These are phyloP conservation scores for Hydriomena furcata DNA, from an alignment of 2,888 invertebrate species.

Conservation along the genomic window DNA sequence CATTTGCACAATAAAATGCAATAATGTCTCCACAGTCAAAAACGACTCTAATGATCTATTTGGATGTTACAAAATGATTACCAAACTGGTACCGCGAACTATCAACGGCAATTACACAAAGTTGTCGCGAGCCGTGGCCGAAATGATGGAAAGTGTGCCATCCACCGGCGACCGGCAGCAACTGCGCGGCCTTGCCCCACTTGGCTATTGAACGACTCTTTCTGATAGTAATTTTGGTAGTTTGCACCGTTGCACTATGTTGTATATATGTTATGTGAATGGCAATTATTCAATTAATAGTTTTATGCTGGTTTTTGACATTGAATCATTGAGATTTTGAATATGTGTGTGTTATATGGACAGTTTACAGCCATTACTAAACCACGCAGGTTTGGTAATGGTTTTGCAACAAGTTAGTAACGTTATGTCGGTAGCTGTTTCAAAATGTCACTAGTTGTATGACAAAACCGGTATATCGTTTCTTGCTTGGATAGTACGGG, in stretches of 20 bases:
- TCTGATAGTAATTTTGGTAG: slow-evolving; percentile 20
- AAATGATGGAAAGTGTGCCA: slow-evolving; percentile 68
- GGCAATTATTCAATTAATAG: slow-evolving; percentile 18
- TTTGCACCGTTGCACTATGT: slow-evolving; percentile 19
- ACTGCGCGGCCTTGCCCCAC: slow-evolving; percentile 63
- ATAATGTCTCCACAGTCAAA: slow-evolving; percentile 14
- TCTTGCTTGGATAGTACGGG: slow-evolving; percentile 2
- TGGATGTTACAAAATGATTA: slow-evolving; percentile 43
- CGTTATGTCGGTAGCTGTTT: slow-evolving; percentile 10
- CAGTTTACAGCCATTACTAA: neutral
- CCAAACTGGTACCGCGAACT: slow-evolving; percentile 32
- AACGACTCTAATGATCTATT: slow-evolving; percentile 35
- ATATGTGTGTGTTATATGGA: neutral
- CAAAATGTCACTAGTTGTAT: slow-evolving; percentile 18
- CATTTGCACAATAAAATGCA: slow-evolving; percentile 13
- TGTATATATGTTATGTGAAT: slow-evolving; percentile 18
- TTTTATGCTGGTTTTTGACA: slow-evolving; percentile 8
- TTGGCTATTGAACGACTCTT: slow-evolving; percentile 35
- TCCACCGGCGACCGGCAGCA: slow-evolving; percentile 45
- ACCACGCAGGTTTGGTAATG: slow-evolving; percentile 10
- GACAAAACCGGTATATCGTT: slow-evolving; percentile 23
- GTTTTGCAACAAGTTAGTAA: slow-evolving; percentile 13
- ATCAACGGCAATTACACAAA: slow-evolving; percentile 50
- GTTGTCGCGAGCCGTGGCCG: slow-evolving; percentile 36
- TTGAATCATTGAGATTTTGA: slow-evolving; percentile 7